Percentiles rank a stretch among this genome's conserved stretches.
Evolutionary conservation across 1,140 invertebrate genomes (phyloP).

Genomic region (Trissolcus basalis): DNA sequence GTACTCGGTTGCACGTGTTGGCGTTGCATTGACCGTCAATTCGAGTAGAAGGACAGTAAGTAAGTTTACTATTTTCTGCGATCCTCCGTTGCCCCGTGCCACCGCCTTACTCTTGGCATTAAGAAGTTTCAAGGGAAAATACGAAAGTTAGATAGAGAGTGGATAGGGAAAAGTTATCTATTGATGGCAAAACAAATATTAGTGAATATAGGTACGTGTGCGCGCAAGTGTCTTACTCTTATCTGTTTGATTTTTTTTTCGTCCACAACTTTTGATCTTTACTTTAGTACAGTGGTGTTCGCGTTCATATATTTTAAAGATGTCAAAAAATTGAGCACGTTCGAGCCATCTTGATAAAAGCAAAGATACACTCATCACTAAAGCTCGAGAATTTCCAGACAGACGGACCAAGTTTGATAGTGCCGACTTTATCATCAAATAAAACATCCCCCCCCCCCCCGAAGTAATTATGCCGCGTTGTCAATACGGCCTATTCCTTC

Average conservation of each 20-base stretch:
- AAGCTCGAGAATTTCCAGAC: constrained; percentile 55
- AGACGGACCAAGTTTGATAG: constrained; percentile 50
- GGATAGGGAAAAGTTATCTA: constrained; percentile 71
- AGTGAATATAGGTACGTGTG: constrained; percentile 51
- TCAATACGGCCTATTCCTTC: no score
- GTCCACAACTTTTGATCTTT: constrained; percentile 44
- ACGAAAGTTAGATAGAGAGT: constrained; percentile 74
- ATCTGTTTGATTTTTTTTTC: constrained; percentile 59
- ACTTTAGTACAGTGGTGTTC: constrained; percentile 50
- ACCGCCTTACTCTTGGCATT: constrained; percentile 29
- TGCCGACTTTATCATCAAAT: constrained; percentile 58
- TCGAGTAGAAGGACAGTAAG: constrained; percentile 66
- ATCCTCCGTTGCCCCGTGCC: constrained; percentile 25
- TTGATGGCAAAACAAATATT: constrained; percentile 60
- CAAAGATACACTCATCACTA: constrained; percentile 44
- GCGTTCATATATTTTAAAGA: constrained; percentile 56
- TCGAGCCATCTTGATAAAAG: constrained; percentile 59
- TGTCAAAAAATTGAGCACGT: constrained; percentile 55
- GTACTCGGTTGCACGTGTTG: constrained; percentile 37
- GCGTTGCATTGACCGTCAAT: constrained; percentile 71
- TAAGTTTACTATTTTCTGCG: constrained; percentile 67
- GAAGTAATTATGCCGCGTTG: neutral
- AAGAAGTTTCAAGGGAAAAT: constrained; percentile 72
- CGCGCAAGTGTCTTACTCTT: constrained; percentile 40
- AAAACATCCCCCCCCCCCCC: constrained; percentile 22